These are phyloP conservation scores for Sinocyclocheilus maitianheensis DNA, from an alignment of 2,113 vertebrate species.

Conservation along the genomic window DNA sequence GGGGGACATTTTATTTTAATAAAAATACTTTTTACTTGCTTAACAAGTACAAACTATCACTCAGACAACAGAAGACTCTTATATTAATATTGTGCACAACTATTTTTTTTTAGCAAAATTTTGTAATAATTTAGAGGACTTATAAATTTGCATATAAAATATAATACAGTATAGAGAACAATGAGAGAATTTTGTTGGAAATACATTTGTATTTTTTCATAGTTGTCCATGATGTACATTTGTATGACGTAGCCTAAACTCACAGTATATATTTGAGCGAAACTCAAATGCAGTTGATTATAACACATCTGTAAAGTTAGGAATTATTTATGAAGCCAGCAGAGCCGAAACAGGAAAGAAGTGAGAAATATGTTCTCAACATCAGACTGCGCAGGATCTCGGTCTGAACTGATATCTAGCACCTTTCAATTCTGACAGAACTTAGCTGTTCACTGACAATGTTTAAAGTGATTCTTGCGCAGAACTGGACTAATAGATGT, in stretches of 20 bases:
- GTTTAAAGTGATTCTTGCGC: background rate
- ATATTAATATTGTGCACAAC: too few relatives aligned
- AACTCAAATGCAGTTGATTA: background rate
- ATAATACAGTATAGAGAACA: too few relatives aligned
- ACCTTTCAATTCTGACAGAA: background rate
- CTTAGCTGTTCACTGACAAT: background rate
- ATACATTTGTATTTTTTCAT: background rate
- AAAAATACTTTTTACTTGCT: too few relatives aligned
- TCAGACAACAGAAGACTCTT: too few relatives aligned
- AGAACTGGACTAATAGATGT: background rate
- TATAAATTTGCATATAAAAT: too few relatives aligned
- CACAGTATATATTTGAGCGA: background rate
- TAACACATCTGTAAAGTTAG: background rate
- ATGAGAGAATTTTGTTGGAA: too few relatives aligned
- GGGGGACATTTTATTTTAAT: too few relatives aligned
- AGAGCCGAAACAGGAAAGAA: background rate
- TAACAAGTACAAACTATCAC: too few relatives aligned
- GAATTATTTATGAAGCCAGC: slow-evolving; percentile 14
- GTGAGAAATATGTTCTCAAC: background rate
- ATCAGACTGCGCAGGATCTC: slow-evolving; percentile 7
- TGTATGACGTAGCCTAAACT: background rate
- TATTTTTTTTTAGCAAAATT: too few relatives aligned
- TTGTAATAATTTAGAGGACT: too few relatives aligned
- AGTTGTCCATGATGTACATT: background rate
- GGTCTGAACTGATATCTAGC: slow-evolving; percentile 15